phyloP scores from a whole-genome alignment of 2,113 vertebrate species.

The Gymnocephalus cernua region DNA sequence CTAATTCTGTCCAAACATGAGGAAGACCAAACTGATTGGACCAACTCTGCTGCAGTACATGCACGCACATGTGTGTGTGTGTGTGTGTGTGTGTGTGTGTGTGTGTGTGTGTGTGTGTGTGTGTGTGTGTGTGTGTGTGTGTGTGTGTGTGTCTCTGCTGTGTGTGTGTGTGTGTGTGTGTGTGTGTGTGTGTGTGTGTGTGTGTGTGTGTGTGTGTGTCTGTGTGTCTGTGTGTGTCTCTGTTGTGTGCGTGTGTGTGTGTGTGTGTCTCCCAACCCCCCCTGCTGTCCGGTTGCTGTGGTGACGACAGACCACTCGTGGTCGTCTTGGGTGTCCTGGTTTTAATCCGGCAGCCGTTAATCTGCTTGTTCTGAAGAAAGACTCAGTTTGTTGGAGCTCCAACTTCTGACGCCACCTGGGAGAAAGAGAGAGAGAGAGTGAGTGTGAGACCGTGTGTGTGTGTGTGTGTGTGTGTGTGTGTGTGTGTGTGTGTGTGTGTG shows the following conservation, averaged over 20 bases:
- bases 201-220: too few relatives aligned
- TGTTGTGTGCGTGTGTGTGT: conserved; percentile 1
- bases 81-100: too few relatives aligned
- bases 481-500: conserved; percentile 12
- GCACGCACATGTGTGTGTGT: too few relatives aligned
- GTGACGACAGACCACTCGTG: conserved; percentile 69
- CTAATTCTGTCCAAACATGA: too few relatives aligned
- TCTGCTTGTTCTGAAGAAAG: conserved; percentile 79
- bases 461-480: conserved; percentile 2
- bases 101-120: too few relatives aligned
- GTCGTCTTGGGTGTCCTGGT: conserved; percentile 84
- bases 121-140: too few relatives aligned
- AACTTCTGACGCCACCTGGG: conserved; percentile 71
- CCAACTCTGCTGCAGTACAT: too few relatives aligned
- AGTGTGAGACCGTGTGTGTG: conserved; percentile 3
- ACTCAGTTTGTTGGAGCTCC: conserved; percentile 66
- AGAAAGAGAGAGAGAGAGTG: neutral
- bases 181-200: too few relatives aligned
- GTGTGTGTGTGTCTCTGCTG: too few relatives aligned
- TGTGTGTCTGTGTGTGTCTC: too few relatives aligned
- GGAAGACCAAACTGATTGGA: too few relatives aligned
- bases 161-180: too few relatives aligned
- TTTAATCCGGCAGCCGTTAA: conserved; percentile 79
- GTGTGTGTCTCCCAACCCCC: neutral
- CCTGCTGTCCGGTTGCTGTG: conserved; percentile 67